phyloP scores from a whole-genome alignment of 2,888 invertebrate species.

The Melipona bicolor region DNA sequence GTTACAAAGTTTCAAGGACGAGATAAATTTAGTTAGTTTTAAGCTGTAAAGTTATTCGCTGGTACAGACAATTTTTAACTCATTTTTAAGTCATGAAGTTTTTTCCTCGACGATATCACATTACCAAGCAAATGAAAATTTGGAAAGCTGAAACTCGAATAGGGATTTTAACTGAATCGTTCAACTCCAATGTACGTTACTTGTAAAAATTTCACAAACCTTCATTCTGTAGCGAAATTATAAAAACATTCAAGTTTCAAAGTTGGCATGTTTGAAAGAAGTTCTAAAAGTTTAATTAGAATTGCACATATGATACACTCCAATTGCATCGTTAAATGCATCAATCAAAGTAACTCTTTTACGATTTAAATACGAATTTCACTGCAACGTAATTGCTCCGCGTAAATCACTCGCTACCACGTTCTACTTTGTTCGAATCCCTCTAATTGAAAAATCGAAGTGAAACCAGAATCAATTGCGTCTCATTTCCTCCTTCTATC shows the following conservation, averaged over 20 bases:
- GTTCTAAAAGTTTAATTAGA: background rate
- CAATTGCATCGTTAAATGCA: too few relatives aligned
- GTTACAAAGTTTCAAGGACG: too few relatives aligned
- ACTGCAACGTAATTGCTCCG: background rate
- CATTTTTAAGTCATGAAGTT: too few relatives aligned
- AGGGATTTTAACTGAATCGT: conserved; percentile 24
- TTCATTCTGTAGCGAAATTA: too few relatives aligned
- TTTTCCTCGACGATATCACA: conserved; percentile 1
- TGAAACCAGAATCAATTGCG: background rate
- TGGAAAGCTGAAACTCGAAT: conserved; percentile 27
- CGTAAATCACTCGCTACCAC: background rate
- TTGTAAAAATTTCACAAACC: too few relatives aligned
- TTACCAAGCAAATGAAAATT: conserved; percentile 32
- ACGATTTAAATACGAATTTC: background rate
- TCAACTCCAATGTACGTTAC: too few relatives aligned
- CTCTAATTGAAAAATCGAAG: background rate
- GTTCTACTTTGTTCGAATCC: background rate
- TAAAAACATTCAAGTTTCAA: too few relatives aligned
- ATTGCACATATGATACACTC: background rate
- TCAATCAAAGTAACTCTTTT: background rate
- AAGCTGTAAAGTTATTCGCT: too few relatives aligned
- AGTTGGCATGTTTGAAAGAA: background rate
- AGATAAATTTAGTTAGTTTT: too few relatives aligned
- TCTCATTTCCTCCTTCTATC: background rate
- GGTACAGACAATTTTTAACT: too few relatives aligned